Evolutionary conservation across 2,113 vertebrate species (phyloP).

Genomic region (Alouatta palliata): DNA sequence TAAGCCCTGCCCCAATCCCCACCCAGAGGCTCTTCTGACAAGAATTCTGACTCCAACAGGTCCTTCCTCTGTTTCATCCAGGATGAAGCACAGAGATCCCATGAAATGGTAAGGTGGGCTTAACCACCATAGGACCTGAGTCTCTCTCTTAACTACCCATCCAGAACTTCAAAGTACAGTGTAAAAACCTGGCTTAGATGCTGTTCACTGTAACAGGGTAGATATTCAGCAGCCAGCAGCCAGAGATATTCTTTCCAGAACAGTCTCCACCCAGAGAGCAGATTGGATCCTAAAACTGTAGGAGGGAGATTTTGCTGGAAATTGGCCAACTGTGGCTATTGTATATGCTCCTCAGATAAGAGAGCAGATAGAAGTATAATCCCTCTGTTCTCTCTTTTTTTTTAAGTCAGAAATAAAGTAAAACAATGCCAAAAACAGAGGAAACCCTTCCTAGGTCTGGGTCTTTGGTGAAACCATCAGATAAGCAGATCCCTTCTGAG

Average conservation of each 20-base stretch:
- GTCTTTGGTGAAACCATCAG: background rate
- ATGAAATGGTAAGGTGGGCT: background rate
- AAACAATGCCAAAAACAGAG: background rate
- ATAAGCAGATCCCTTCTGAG: background rate
- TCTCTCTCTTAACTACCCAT: background rate
- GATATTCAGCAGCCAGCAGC: background rate
- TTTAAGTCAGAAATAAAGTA: background rate
- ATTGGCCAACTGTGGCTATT: background rate
- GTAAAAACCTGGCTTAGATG: background rate
- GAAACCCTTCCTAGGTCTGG: background rate
- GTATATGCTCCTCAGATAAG: background rate
- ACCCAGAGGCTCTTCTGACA: background rate
- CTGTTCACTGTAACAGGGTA: background rate
- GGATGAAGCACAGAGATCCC: background rate
- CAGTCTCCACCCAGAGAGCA: background rate
- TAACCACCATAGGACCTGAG: background rate
- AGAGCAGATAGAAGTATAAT: background rate
- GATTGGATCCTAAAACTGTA: background rate
- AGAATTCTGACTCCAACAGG: background rate
- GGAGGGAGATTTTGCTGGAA: background rate
- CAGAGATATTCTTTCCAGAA: background rate
- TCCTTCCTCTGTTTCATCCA: background rate
- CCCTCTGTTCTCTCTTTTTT: background rate
- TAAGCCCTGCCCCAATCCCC: rapidly evolving
- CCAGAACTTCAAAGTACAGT: background rate